Base-by-base conservation (phyloP, 2,113 vertebrate species). In the Alectura lathami region DNA sequence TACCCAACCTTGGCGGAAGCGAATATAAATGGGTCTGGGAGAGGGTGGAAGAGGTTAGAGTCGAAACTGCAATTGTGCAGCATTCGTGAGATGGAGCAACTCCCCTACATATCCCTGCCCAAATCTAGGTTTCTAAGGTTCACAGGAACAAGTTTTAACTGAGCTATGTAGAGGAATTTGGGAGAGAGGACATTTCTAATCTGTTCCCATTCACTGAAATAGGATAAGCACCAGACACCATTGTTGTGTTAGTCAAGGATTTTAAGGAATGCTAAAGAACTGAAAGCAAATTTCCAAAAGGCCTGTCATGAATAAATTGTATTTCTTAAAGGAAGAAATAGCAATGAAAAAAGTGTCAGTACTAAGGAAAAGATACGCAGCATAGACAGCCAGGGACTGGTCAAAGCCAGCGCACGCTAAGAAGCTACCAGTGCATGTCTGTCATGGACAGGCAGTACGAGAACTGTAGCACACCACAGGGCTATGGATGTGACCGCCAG, bases 251-350 rank as follows among this genome's bases (percentile, higher is more conserved):
- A 72, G 32, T 69, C 62, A 74, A 47, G 8, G 27, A 66, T 80
- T 96, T 86, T 70, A 86, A 74, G 29, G 50, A 77, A 20, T 11
- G 27, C 72, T 88, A 95, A 95, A 62, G 72, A 88, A 21, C 77
- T 90, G 86, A 94, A 47, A 91, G 76, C 45, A 74, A 80, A 74
- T 93, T 96, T 94, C 76, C 82, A 51, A 90, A 90, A 83, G 45
- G 26, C 47, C 72, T 81, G 47, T 73, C 83, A 83, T 34, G 29
- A 83, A 48, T 53, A 95, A 90, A 94, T 74, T 4, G 42, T 66
- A 42, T 34, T 85, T 43, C 56, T 15, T 60, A 64, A 80, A 85
- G 91, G 73, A 4, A 86, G 8, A 84, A 94, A 64, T 11, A 92
- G 36, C n/a, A 69, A 24, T 43, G 27, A 68, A 45, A 63, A 68